Conservation (phyloP, 2,113 vertebrate genomes). For the Muntiacus muntjak region DNA sequence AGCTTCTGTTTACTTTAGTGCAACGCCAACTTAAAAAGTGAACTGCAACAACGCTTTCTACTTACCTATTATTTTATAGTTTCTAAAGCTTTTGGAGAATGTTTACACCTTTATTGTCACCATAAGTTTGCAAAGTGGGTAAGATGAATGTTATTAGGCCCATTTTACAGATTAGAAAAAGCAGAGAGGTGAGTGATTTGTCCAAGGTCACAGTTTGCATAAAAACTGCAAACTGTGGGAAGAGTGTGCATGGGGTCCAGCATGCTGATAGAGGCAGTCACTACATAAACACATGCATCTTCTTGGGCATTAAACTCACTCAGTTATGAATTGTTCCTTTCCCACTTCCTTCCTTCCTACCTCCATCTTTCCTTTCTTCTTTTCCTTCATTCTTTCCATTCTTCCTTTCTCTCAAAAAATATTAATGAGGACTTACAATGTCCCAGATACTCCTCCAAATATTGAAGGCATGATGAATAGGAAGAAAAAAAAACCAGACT, state of each 20-base stretch:
- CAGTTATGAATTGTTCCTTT: not conserved
- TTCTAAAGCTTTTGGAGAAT: not conserved
- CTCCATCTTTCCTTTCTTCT: not conserved
- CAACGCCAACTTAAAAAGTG: not conserved
- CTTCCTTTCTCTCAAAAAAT: not conserved
- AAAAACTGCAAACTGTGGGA: not conserved
- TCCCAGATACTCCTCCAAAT: not conserved
- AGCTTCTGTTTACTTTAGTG: conserved; percentile 8
- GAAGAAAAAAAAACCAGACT: not conserved
- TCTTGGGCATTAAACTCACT: not conserved
- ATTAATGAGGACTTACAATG: not conserved
- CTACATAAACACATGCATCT: not conserved
- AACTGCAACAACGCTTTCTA: not conserved
- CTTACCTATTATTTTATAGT: not conserved
- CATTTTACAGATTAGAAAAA: not conserved
- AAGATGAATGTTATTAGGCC: not conserved
- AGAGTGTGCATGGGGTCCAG: rapidly evolving
- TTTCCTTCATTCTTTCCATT: no score
- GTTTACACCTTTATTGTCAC: not conserved
- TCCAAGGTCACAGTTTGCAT: not conserved
- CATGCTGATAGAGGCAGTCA: rapidly evolving
- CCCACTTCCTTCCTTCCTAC: rapidly evolving
- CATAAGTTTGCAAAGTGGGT: not conserved
- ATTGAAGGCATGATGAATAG: not conserved
- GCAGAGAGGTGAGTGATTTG: not conserved